Percentiles rank a stretch among this genome's conserved stretches.
These are phyloP conservation scores for Abrostola tripartita DNA, from an alignment of 2,888 invertebrate species.

Conservation along the genomic window DNA sequence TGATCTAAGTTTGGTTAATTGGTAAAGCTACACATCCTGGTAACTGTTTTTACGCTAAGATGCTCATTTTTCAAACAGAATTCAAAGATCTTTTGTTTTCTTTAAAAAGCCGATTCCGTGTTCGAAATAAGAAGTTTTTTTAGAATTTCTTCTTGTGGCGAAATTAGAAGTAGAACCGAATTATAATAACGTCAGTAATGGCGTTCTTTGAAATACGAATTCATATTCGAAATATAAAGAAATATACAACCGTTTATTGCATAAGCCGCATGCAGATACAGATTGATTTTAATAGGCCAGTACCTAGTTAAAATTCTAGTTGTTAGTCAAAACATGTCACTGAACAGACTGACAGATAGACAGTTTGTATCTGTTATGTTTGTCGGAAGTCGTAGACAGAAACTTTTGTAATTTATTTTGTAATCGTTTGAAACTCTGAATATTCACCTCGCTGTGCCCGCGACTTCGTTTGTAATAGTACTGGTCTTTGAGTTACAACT, in stretches of 20 bases:
- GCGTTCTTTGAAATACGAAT: not conserved
- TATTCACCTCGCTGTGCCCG: too few species aligned
- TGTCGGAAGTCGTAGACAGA: constrained; percentile 26
- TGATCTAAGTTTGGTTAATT: too few species aligned
- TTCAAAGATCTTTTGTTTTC: too few species aligned
- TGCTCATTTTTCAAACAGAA: too few species aligned
- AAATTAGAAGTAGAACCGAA: not conserved
- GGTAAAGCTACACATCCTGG: too few species aligned
- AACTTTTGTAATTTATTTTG: constrained; percentile 8
- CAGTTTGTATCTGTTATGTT: constrained; percentile 17
- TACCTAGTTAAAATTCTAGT: constrained; percentile 18
- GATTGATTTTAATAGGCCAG: not conserved
- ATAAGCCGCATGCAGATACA: constrained; percentile 1
- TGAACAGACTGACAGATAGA: constrained; percentile 11
- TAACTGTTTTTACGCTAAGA: too few species aligned
- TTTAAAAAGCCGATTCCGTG: too few species aligned
- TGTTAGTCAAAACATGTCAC: constrained; percentile 30
- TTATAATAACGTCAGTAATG: not conserved
- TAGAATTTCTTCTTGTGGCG: too few species aligned
- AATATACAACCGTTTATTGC: not conserved
- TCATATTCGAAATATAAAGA: not conserved
- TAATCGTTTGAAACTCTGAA: not conserved
- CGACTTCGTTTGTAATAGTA: not conserved
- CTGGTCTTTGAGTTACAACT: too few species aligned
- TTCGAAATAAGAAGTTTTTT: not conserved